Evolutionary conservation across 2,888 invertebrate species (phyloP), one percentile per base, ranked within the genome.

Genomic region (Oxyteleia sp.): DNA sequence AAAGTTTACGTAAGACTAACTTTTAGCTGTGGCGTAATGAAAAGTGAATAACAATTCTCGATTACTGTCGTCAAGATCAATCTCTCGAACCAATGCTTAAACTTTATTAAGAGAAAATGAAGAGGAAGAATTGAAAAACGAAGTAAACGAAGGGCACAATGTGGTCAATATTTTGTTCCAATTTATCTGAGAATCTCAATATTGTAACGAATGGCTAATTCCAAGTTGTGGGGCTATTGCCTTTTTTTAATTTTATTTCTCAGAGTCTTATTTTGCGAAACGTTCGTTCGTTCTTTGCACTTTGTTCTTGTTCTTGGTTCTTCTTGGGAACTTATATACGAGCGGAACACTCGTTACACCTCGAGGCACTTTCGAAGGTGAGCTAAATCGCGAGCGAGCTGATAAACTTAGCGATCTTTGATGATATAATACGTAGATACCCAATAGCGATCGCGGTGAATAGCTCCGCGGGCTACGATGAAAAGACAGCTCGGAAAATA

Each of bases 331-430:
- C 71, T 76, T 82, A 82, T 82, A 71, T 82, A 64, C 71, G 69
- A 74, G 53, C 57, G 29, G 53, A 82, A 68, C 71, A 75, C 47
- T 82, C 71, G 75, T 80, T 71, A 80, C 55, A 80, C 79, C 83
- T 80, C 45, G 47, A 15, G 83, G 83, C 83, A 75, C 59, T 84
- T 84, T 84, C 68, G 57, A 80, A 84, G 75, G 66, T 79, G 66
- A 41, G 75, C 66, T 80, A 80, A 84, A 80, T 80, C 71, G 76
- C 41, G 47, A 76, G 66, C 38, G 57, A 66, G 59, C 63, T 84
- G 71, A 84, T 75, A 80, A 80, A 84, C 76, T 80, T 84, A 45
- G 49, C 71, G 69, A 84, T 84, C 66, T 69, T 47, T 76, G 35
- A 61, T 59, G 79, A 75, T 75, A 71, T 75, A 83, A 69, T 82